Conservation (phyloP, 2,113 vertebrate species). For the Cyprinodon tularosa region DNA sequence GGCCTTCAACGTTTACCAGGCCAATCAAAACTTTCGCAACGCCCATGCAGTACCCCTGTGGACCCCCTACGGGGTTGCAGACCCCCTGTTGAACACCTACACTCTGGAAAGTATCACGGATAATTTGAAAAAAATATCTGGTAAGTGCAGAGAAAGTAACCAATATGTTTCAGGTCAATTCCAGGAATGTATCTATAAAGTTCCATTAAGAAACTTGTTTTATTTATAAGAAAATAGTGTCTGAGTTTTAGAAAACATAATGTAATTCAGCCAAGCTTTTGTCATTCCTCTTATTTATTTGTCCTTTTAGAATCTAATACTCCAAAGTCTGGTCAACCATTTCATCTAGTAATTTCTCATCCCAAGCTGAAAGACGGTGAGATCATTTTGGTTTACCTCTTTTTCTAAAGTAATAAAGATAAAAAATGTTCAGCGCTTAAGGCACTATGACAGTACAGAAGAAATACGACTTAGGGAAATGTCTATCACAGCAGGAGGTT, state of each 20-base stretch:
- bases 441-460: slow-evolving; percentile 7
- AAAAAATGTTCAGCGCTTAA: slow-evolving; percentile 7
- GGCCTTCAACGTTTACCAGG: no score
- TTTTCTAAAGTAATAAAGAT: slow-evolving; percentile 13
- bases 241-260: neutral
- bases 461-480: slow-evolving; percentile 44
- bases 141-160: neutral
- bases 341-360: slow-evolving; percentile 5
- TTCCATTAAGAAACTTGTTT: neutral
- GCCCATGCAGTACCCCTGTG: no score
- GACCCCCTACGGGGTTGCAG: no score
- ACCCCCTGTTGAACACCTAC: no score
- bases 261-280: no score
- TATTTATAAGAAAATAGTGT: neutral
- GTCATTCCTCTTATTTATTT: neutral
- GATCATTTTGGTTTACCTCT: slow-evolving; percentile 3
- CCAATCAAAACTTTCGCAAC: no score
- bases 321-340: neutral
- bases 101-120: no score
- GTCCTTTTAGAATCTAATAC: neutral
- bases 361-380: neutral
- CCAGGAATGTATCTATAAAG: neutral
- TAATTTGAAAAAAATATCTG: neutral
- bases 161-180: neutral
- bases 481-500: slow-evolving; percentile 44